Evolutionary conservation across 2,113 vertebrate genomes (phyloP).

Genomic region (Rattus rattus): DNA sequence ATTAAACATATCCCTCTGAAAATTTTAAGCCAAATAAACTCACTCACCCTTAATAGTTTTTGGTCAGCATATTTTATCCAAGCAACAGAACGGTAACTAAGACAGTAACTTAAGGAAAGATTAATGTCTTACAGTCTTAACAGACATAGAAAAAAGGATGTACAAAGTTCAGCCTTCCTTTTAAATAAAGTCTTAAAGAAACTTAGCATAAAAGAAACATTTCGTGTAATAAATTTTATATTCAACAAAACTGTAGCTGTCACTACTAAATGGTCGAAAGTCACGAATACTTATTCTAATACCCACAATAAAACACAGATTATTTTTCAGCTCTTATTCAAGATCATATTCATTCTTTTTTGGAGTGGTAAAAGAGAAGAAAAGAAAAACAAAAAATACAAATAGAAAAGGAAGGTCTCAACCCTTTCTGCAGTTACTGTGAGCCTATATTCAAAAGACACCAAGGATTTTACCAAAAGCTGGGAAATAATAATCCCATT

Average conservation of each 20-base stretch:
- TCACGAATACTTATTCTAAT: background rate
- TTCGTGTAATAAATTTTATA: background rate
- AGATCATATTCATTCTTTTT: background rate
- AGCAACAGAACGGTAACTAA: background rate
- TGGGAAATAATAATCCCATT: background rate
- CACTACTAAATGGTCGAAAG: background rate
- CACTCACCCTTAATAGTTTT: background rate
- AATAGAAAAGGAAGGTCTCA: background rate
- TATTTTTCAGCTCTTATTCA: background rate
- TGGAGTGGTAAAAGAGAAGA: background rate
- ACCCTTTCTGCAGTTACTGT: background rate
- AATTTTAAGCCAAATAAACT: background rate
- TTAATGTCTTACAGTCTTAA: too few species aligned
- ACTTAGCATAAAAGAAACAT: background rate
- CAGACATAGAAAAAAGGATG: background rate
- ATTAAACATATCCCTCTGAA: background rate
- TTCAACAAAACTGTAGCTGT: background rate
- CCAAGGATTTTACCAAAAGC: background rate
- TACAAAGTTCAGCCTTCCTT: background rate
- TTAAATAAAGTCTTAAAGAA: background rate
- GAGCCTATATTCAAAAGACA: background rate
- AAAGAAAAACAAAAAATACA: background rate
- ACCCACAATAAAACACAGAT: too few species aligned
- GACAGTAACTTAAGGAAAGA: background rate
- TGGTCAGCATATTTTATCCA: background rate